Conservation (phyloP, 2,797 vertebrate species). For the Sebastes hubbsi region DNA sequence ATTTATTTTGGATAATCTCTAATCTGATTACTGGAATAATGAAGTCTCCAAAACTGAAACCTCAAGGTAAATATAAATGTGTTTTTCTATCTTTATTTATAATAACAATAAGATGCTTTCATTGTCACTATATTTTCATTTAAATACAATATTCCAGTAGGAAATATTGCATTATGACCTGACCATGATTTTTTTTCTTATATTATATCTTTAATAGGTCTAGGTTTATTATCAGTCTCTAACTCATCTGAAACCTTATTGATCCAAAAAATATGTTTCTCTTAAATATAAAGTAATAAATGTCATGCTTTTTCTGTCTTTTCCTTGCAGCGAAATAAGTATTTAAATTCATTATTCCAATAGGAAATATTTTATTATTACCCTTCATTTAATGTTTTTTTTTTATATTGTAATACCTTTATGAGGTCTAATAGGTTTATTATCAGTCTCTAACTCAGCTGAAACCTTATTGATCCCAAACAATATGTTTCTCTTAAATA, state of each 20-base stretch:
- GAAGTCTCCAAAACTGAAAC: constrained; percentile 84
- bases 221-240: too few species aligned
- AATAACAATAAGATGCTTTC: background rate
- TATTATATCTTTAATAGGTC: accelerated
- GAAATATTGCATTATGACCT: too few species aligned
- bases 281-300: accelerated
- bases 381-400: background rate
- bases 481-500: accelerated
- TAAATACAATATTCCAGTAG: background rate
- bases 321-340: constrained; percentile 24
- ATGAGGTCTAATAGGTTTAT: too few species aligned
- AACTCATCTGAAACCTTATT: too few species aligned
- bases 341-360: too few species aligned
- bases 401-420: too few species aligned
- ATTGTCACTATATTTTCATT: background rate
- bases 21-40: constrained; percentile 55
- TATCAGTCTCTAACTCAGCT: too few species aligned
- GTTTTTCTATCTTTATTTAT: background rate
- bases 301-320: background rate
- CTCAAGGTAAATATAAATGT: constrained; percentile 53
- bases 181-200: too few species aligned
- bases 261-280: background rate
- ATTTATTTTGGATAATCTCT: constrained; percentile 20
- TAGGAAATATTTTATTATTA: too few species aligned
- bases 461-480: too few species aligned